These are phyloP conservation scores for Drosophila parvula DNA, from an alignment of 1,140 invertebrate species.

Conservation along the genomic window DNA sequence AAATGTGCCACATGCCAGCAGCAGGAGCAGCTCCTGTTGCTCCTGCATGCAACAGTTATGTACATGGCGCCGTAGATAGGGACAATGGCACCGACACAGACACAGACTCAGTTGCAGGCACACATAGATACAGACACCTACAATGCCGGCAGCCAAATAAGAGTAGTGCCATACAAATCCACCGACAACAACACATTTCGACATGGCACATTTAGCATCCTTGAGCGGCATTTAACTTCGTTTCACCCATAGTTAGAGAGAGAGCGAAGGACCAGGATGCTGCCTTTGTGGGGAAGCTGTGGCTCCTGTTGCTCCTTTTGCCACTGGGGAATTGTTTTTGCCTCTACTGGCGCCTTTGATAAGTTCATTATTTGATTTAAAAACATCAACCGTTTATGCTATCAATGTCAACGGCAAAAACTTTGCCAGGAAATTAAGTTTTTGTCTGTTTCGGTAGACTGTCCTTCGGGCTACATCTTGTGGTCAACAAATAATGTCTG, in stretches of 20 bases:
- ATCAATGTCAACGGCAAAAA: constrained; percentile 61
- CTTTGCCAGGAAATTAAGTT: constrained; percentile 40
- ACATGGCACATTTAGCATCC: constrained; percentile 80
- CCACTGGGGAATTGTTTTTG: constrained; percentile 18
- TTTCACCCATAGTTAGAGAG: constrained; percentile 58
- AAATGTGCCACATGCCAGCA: constrained; percentile 81
- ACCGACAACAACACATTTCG: constrained; percentile 67
- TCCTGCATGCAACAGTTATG: constrained; percentile 78
- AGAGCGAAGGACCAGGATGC: constrained; percentile 25
- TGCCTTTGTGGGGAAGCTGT: constrained; percentile 9
- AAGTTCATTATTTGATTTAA: constrained; percentile 67
- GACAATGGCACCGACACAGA: constrained; percentile 18
- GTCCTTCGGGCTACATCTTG: not conserved
- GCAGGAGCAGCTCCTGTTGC: constrained; percentile 45
- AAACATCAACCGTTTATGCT: constrained; percentile 58
- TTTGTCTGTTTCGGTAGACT: constrained; percentile 7
- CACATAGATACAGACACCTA: constrained; percentile 32
- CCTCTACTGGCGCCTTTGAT: constrained; percentile 10
- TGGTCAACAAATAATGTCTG: not conserved
- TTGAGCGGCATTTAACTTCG: constrained; percentile 80
- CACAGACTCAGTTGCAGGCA: constrained; percentile 7
- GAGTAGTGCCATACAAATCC: constrained; percentile 58
- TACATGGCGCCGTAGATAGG: constrained; percentile 24
- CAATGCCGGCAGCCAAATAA: constrained; percentile 71
- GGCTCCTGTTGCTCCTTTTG: constrained; percentile 15